Base-by-base conservation (phyloP, 2,797 vertebrate genomes). In the Taeniopygia guttata region DNA sequence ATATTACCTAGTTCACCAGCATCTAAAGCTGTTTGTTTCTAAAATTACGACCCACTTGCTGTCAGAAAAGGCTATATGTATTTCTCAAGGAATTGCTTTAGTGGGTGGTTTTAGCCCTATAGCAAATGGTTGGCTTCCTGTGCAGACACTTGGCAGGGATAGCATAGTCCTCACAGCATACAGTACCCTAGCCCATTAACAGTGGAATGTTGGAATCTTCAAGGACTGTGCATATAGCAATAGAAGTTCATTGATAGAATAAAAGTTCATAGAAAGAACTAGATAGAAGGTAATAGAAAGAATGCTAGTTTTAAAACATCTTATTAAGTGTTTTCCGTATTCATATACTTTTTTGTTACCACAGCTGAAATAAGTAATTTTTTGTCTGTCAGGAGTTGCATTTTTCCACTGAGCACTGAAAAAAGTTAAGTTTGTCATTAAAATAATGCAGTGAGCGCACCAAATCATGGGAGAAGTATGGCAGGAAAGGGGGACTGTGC, bases 11-110 rank as follows among this genome's bases (percentile, higher is more conserved):
- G 34, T 90, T 94, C 92, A 78, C 26, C 94, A 96, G 84, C 32
- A 79, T 95, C 58, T 86, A 93, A 96, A 95, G 75, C 46, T 63
- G 54, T 96, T 95, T 45, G 43, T 86, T 78, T 95, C 84, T 96
- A 88, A 87, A 96, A 94, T 84, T 54, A 18, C 13, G 18, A 85
- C 88, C 84, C 84, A 77, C 2, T 96, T 95, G 79, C 81, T 91
- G 46, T 94, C 78, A 74, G 79, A 95, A 92, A 48, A 74, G 58
- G 55, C 76, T 84, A 25, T 59, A 75, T 83, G 49, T 91, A 58
- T 85, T 96, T 96, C 70, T 85, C 72, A 92, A 83, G 92, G 83
- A 95, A 93, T 96, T 87, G 84, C 87, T 83, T 46, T 46, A 75
- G 54, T 79, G 81, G 66, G 54, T 60, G 46, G 66, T 95, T 95